phyloP scores from a whole-genome alignment of 2,888 invertebrate species.

The Proisotoma minuta region DNA sequence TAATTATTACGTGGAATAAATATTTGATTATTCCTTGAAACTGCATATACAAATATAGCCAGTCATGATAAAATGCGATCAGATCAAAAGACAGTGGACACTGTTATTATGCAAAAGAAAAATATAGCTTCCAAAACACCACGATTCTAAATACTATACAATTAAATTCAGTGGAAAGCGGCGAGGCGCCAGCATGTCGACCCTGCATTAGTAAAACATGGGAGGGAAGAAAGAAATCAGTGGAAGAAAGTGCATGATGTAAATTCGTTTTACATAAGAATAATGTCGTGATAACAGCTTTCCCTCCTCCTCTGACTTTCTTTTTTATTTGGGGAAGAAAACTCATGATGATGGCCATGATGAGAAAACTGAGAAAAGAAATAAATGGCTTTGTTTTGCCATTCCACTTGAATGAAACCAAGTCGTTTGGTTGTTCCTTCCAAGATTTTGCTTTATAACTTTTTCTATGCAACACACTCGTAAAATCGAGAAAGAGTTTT shows the following conservation, averaged over 20 bases:
- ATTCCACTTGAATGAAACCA: constrained; percentile 17
- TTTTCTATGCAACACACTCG: not conserved
- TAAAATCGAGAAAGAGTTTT: no score
- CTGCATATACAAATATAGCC: no score
- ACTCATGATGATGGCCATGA: constrained; percentile 4
- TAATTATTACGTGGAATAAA: constrained; percentile 11
- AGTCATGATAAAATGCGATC: no score
- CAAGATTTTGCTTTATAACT: not conserved
- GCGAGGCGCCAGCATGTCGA: no score
- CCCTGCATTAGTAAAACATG: not conserved
- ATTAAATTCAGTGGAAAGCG: no score
- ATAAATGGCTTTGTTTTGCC: constrained; percentile 37
- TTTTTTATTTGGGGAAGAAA: constrained; percentile 27
- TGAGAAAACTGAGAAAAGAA: constrained; percentile 35
- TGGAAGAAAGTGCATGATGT: not conserved
- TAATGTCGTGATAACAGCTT: constrained; percentile 14
- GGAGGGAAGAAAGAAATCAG: not conserved
- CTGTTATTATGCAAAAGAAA: no score
- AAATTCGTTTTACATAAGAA: not conserved
- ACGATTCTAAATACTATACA: no score
- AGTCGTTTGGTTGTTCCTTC: constrained; percentile 6
- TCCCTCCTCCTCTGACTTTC: no score
- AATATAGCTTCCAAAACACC: no score
- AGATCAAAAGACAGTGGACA: no score
- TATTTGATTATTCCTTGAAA: no score